Percentiles rank a stretch among this genome's conserved stretches.
These are phyloP conservation scores for Poecilia picta DNA, from an alignment of 2,797 vertebrate species.

Conservation along the genomic window DNA sequence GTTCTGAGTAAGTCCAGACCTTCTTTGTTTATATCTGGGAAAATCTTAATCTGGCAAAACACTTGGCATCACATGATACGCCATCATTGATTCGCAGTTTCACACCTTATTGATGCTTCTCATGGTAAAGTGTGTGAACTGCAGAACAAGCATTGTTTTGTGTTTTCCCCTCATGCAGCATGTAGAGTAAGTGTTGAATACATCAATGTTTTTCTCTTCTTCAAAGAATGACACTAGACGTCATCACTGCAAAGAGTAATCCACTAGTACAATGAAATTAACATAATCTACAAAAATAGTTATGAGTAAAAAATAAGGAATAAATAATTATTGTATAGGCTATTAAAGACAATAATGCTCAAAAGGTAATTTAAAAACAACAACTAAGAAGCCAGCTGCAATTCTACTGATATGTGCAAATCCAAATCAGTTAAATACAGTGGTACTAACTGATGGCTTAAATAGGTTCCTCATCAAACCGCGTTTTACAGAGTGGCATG, in stretches of 20 bases:
- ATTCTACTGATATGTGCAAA: not conserved
- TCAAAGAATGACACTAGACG: not conserved
- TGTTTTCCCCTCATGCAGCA: not conserved
- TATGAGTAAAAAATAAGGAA: not conserved
- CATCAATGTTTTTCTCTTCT: not conserved
- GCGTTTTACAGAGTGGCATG: not conserved
- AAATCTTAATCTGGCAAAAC: slow-evolving; percentile 18
- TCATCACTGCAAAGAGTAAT: not conserved
- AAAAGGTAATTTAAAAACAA: not conserved
- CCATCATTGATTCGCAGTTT: slow-evolving; percentile 38
- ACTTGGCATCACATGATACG: slow-evolving; percentile 42
- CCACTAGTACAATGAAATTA: not conserved
- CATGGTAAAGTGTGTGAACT: slow-evolving; percentile 43
- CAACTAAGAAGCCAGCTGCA: not conserved
- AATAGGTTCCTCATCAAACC: not conserved
- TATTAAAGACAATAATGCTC: not conserved
- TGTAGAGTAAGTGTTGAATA: not conserved
- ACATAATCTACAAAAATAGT: not conserved
- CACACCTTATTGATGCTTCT: slow-evolving; percentile 45
- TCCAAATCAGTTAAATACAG: not conserved
- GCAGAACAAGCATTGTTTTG: slow-evolving; percentile 30
- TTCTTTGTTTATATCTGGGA: slow-evolving; percentile 38
- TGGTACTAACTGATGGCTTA: not conserved
- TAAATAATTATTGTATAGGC: not conserved
- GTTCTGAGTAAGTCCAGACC: slow-evolving; percentile 1